phyloP scores from a whole-genome alignment of 2,888 invertebrate genomes.

The Dyspetes luteomarginatus region DNA sequence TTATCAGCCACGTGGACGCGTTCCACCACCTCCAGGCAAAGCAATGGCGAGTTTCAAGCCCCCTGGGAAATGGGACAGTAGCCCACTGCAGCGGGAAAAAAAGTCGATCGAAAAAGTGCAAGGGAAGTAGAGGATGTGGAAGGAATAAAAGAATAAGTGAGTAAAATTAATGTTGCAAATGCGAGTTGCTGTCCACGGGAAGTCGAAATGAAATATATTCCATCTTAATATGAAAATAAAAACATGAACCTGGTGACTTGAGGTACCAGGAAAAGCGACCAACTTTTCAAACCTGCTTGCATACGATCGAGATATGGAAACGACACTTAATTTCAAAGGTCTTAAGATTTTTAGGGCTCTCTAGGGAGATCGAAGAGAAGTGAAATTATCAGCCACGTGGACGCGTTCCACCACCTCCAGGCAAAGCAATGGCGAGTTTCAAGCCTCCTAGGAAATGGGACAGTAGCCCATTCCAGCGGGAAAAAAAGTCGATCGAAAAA shows the following conservation, averaged over 20 bases:
- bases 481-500: not conserved
- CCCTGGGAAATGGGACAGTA: constrained; percentile 12
- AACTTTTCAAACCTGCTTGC: too few relatives aligned
- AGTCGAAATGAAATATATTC: not conserved
- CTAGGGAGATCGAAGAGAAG: too few relatives aligned
- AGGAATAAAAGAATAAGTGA: constrained; percentile 14
- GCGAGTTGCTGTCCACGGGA: not conserved
- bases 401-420: constrained; percentile 22
- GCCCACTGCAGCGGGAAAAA: not conserved
- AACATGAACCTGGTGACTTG: not conserved
- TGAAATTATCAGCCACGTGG: constrained; percentile 36
- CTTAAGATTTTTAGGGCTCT: too few relatives aligned
- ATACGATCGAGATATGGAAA: too few relatives aligned
- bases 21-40: constrained; percentile 20
- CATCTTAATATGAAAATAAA: not conserved
- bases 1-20: constrained; percentile 29
- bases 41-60: constrained; percentile 18
- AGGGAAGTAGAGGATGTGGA: not conserved
- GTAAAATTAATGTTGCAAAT: not conserved
- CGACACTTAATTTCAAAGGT: too few relatives aligned
- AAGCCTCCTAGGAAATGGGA: constrained; percentile 23
- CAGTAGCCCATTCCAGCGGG: not conserved
- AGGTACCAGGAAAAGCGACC: too few relatives aligned
- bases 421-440: constrained; percentile 13
- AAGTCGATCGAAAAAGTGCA: not conserved